These are phyloP conservation scores for Monomorium pharaonis DNA, from an alignment of 1,140 invertebrate genomes.

Conservation along the genomic window DNA sequence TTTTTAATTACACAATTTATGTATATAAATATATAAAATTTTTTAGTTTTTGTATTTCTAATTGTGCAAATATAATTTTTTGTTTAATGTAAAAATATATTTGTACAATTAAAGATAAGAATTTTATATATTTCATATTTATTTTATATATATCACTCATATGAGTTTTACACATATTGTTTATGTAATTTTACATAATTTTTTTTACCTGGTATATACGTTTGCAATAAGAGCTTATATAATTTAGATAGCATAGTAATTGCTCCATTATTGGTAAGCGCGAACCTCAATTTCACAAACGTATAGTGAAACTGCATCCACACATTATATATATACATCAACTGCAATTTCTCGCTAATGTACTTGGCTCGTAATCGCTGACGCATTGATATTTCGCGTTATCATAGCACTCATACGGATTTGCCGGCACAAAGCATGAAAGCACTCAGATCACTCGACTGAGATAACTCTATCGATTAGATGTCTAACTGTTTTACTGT, in stretches of 20 bases:
- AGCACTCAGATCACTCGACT: slow-evolving; percentile 29
- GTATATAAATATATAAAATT: too few relatives aligned
- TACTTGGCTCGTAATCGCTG: slow-evolving; percentile 16
- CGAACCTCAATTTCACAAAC: not conserved
- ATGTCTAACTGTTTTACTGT: slow-evolving; percentile 1
- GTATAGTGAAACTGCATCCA: not conserved
- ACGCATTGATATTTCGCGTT: slow-evolving; percentile 29
- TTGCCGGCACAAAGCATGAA: slow-evolving; percentile 7
- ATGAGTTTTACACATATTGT: too few relatives aligned
- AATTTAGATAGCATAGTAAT: slow-evolving; percentile 18
- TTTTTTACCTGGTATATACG: too few relatives aligned
- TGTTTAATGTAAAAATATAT: too few relatives aligned
- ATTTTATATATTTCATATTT: too few relatives aligned
- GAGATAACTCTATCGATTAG: slow-evolving; percentile 51
- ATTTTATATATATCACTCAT: too few relatives aligned
- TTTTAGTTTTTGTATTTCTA: too few relatives aligned
- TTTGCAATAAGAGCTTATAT: not conserved
- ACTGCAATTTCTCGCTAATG: slow-evolving; percentile 39
- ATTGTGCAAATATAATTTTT: too few relatives aligned
- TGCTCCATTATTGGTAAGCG: not conserved
- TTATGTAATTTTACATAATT: too few relatives aligned
- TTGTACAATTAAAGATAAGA: too few relatives aligned
- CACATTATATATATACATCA: slow-evolving; percentile 11
- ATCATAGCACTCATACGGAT: slow-evolving; percentile 18
- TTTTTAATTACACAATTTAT: too few relatives aligned